phyloP scores from a whole-genome alignment of 2,113 vertebrate species.

The Pyrgilauda ruficollis region DNA sequence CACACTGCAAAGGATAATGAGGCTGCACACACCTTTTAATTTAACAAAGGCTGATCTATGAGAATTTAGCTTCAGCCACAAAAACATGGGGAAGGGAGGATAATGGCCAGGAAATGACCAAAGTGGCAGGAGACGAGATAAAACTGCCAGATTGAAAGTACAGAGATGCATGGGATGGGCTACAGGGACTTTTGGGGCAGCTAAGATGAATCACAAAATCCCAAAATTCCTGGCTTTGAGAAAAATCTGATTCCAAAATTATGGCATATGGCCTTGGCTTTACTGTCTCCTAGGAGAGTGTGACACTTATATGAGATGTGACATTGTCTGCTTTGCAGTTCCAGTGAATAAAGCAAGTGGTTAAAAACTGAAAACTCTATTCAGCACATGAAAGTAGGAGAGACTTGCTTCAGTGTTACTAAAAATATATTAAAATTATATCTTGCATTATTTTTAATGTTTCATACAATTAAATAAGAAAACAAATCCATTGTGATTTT shows the following conservation, averaged over 20 bases:
- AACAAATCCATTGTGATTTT: not conserved
- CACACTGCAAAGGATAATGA: constrained; percentile 57
- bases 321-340: too few relatives aligned
- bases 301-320: not conserved
- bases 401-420: not conserved
- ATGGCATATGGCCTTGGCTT: not conserved
- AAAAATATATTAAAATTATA: not conserved
- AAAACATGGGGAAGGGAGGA: not conserved
- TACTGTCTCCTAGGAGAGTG: not conserved
- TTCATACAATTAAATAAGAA: not conserved
- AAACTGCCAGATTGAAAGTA: not conserved
- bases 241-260: not conserved
- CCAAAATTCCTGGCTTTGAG: not conserved
- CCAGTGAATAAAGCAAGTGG: not conserved
- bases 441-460: not conserved
- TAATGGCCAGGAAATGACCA: not conserved
- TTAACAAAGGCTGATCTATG: constrained; percentile 30
- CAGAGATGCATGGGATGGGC: not conserved
- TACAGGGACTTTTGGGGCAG: not conserved
- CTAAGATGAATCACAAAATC: constrained; percentile 45
- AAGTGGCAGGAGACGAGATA: not conserved
- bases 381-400: not conserved
- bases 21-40: constrained; percentile 37
- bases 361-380: not conserved
- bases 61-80: constrained; percentile 48